Conservation (phyloP, 2,113 vertebrate genomes). For the Nesoenas mayeri region DNA sequence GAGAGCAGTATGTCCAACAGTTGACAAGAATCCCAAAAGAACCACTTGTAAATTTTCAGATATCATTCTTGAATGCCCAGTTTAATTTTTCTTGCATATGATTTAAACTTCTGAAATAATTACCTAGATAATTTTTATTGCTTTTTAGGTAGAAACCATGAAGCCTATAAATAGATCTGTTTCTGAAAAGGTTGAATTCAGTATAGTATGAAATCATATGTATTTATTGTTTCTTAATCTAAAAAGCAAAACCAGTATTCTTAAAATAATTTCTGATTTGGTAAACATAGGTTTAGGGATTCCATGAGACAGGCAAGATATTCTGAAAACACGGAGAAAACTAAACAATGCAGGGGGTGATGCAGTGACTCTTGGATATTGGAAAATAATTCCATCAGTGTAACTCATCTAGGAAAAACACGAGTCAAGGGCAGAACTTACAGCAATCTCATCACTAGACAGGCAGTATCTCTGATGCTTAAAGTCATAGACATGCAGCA, state of each 20-base stretch:
- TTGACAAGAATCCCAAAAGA: accelerated
- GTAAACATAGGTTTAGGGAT: neutral
- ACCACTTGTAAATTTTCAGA: neutral
- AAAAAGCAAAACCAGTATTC: neutral
- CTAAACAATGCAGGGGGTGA: neutral
- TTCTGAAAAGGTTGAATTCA: neutral
- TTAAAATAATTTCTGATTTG: neutral
- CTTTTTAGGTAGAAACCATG: neutral
- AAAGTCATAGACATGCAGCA: neutral
- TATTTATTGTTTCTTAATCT: neutral
- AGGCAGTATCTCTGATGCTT: neutral
- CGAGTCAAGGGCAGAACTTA: neutral
- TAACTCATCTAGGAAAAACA: neutral
- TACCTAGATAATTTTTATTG: neutral
- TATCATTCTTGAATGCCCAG: neutral
- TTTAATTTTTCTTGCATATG: neutral
- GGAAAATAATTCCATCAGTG: neutral
- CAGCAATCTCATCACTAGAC: neutral
- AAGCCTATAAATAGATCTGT: neutral
- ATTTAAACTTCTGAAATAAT: neutral
- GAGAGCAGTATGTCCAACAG: neutral
- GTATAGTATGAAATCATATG: neutral
- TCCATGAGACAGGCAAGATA: neutral
- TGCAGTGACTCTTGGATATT: neutral
- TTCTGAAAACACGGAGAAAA: neutral